Evolutionary conservation across 2,888 invertebrate species (phyloP).

Genomic region (Phania funesta): DNA sequence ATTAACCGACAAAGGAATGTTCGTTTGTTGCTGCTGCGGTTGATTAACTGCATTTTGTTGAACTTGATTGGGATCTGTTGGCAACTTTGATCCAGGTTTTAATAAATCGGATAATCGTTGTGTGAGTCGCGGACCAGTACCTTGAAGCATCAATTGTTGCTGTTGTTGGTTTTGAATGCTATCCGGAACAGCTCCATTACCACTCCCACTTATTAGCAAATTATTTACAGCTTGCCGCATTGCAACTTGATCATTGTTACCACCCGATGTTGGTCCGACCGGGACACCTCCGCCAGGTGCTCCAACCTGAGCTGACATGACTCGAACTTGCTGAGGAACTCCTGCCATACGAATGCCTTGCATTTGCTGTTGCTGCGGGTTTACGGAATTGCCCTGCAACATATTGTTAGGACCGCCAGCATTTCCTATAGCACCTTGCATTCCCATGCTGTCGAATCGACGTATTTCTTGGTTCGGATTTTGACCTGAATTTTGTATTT

Average conservation of each 20-base stretch:
- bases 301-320: conserved; percentile 71
- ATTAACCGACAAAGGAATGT: conserved; percentile 80
- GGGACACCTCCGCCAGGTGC: conserved; percentile 69
- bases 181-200: conserved; percentile 62
- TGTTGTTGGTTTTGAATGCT: conserved; percentile 69
- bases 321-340: conserved; percentile 74
- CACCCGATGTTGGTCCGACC: conserved; percentile 72
- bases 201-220: conserved; percentile 60
- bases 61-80: conserved; percentile 66
- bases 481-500: conserved; percentile 73
- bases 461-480: conserved; percentile 76
- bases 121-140: conserved; percentile 51
- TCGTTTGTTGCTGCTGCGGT: conserved; percentile 74
- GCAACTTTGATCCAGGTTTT: conserved; percentile 67
- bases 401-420: conserved; percentile 70
- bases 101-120: conserved; percentile 61
- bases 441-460: conserved; percentile 76
- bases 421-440: conserved; percentile 73
- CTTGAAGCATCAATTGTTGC: conserved; percentile 73
- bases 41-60: conserved; percentile 68
- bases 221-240: conserved; percentile 63
- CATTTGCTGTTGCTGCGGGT: conserved; percentile 73
- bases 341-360: conserved; percentile 78
- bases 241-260: conserved; percentile 67
- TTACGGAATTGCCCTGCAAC: conserved; percentile 71